A percentile compares a stretch with the other conserved stretches of the same genome.
phyloP scores from a whole-genome alignment of 2,113 vertebrate genomes.

The Enhydra lutris region DNA sequence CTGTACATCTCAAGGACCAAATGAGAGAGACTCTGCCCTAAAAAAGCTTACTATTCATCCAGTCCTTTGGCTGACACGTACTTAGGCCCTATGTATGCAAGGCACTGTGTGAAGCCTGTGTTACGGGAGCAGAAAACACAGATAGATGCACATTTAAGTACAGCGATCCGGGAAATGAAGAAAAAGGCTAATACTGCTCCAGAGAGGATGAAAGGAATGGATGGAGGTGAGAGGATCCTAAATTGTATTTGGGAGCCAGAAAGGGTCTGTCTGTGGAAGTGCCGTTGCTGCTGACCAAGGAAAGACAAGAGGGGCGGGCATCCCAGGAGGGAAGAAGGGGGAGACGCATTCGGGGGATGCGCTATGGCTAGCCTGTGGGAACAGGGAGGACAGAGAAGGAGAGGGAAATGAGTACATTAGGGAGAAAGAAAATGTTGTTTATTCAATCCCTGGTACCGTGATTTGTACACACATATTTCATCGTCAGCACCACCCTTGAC shows the following conservation, averaged over 20 bases:
- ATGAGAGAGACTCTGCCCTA: background rate
- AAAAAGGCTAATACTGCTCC: background rate
- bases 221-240: background rate
- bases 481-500: rapidly evolving
- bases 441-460: background rate
- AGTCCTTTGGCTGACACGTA: background rate
- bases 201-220: background rate
- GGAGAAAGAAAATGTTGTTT: background rate
- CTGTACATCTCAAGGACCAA: background rate
- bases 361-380: background rate
- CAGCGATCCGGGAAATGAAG: background rate
- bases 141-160: background rate
- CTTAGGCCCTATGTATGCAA: background rate
- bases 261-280: background rate
- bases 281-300: background rate
- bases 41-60: background rate
- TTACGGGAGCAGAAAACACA: background rate
- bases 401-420: background rate
- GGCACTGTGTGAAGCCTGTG: background rate
- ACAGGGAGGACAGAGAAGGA: background rate
- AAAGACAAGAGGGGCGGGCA: background rate
- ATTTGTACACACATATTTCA: background rate
- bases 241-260: background rate
- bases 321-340: background rate
- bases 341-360: background rate